Evolutionary conservation across 2,113 vertebrate genomes (phyloP), one percentile per base, ranked within the genome.

Genomic region (Seriola dumerili): DNA sequence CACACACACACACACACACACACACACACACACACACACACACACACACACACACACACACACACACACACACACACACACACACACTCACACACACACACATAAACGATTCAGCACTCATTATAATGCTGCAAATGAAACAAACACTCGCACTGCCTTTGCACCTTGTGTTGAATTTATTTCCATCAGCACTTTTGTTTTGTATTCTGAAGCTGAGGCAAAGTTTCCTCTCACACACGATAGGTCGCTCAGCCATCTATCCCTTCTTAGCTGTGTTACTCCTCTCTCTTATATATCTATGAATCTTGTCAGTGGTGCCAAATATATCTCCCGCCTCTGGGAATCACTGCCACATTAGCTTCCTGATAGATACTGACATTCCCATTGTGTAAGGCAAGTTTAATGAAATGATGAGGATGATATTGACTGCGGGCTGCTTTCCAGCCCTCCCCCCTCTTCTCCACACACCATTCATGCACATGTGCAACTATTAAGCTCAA

Each of bases 341-440:
- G 92, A 94, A 88, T 92, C 88, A 88, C 90, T 88, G 88, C 87
- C 92, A 92, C 90, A 92, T 94, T 94, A 93, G 89, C 87, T 83
- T 75, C 78, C 83, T 94, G 90, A 94, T 92, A 83, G 87, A 94
- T 92, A 80, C 90, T 91, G 92, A 92, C 85, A 44, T 81, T 86
- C 87, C 89, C 84, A 91, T 92, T 92, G 92, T 93, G 89, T 29
- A 80, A 81, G 82, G 85, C 85, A 72, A 79, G 84, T 91, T 86
- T 92, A 93, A 94, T 94, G 90, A 93, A 94, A 91, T 88, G 90
- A 92, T 92, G 92, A 89, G 84, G 85, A 91, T 91, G 86, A 90
- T 91, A 92, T 90, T 92, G 93, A 94, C 89, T 92, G 78, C 40
- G 5, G 92, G 87, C 87, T 69, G 58, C 84, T 69, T 67, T 55